phyloP scores from a whole-genome alignment of 2,888 invertebrate genomes.

The Unio delphinus region DNA sequence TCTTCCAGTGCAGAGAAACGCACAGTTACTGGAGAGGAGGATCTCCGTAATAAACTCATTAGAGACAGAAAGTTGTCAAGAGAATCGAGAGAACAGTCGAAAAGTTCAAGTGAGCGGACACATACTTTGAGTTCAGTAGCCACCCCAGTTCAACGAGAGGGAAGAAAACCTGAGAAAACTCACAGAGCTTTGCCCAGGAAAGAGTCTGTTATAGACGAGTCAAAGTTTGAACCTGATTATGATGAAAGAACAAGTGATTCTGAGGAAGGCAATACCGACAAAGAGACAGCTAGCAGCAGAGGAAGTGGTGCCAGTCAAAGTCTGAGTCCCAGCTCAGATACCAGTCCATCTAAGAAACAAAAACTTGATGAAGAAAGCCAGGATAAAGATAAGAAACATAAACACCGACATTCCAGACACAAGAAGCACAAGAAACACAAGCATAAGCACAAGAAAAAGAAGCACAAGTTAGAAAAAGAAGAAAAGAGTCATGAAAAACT shows the following conservation, averaged over 20 bases:
- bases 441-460: constrained; percentile 7
- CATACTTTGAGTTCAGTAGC: not conserved
- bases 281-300: constrained; percentile 12
- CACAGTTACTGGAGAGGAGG: constrained; percentile 28
- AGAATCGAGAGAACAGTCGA: constrained; percentile 16
- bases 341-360: constrained; percentile 31
- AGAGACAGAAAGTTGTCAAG: constrained; percentile 56
- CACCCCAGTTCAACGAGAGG: constrained; percentile 6
- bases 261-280: constrained; percentile 22
- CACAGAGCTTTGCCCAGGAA: constrained; percentile 34
- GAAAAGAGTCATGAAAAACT: not conserved
- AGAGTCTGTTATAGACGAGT: constrained; percentile 62
- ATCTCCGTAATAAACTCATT: constrained; percentile 27
- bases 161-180: constrained; percentile 8
- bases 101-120: not conserved
- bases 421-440: constrained; percentile 36
- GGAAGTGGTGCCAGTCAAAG: constrained; percentile 12
- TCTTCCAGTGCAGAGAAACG: constrained; percentile 33
- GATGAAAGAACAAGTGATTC: constrained; percentile 47
- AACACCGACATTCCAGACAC: constrained; percentile 45
- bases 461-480: no score
- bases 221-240: constrained; percentile 66
- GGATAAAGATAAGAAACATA: constrained; percentile 47
- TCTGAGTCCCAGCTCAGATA: constrained; percentile 28
- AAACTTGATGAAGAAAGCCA: constrained; percentile 52